These are phyloP conservation scores for Nycticebus coucang DNA, from an alignment of 2,113 vertebrate species.

Conservation along the genomic window DNA sequence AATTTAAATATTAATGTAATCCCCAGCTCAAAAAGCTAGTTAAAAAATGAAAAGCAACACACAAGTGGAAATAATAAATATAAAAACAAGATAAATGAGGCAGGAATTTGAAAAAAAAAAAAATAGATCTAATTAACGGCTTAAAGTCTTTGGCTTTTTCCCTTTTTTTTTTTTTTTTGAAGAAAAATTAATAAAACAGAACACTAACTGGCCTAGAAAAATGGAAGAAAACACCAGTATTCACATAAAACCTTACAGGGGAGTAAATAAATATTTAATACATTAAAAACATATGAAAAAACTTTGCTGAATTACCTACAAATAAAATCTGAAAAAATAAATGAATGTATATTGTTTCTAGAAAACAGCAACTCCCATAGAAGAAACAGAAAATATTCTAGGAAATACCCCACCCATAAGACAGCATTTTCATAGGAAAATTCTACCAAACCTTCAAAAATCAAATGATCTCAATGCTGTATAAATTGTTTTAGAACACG, in stretches of 20 bases:
- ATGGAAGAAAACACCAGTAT: not conserved
- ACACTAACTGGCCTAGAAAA: not conserved
- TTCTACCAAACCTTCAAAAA: not conserved
- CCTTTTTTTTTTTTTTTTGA: not conserved
- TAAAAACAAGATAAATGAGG: not conserved
- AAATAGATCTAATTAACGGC: not conserved
- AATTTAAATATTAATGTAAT: not conserved
- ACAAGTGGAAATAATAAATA: not conserved
- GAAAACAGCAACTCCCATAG: not conserved
- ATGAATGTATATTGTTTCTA: not conserved
- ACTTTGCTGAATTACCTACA: not conserved
- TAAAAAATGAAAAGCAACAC: not conserved
- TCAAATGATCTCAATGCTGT: not conserved
- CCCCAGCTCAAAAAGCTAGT: not conserved
- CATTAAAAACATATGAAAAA: not conserved
- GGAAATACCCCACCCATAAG: not conserved
- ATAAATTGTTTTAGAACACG: not conserved
- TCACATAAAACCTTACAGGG: not conserved
- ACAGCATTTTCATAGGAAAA: not conserved
- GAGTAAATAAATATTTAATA: not conserved
- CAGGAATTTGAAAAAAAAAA: not conserved
- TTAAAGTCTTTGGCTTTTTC: not conserved
- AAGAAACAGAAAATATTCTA: not conserved
- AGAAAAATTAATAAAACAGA: not conserved
- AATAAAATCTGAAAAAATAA: not conserved